A percentile compares a stretch with the other conserved stretches of the same genome.
Evolutionary conservation across 2,888 invertebrate species (phyloP).

Genomic region (Drosophila buzzatii): DNA sequence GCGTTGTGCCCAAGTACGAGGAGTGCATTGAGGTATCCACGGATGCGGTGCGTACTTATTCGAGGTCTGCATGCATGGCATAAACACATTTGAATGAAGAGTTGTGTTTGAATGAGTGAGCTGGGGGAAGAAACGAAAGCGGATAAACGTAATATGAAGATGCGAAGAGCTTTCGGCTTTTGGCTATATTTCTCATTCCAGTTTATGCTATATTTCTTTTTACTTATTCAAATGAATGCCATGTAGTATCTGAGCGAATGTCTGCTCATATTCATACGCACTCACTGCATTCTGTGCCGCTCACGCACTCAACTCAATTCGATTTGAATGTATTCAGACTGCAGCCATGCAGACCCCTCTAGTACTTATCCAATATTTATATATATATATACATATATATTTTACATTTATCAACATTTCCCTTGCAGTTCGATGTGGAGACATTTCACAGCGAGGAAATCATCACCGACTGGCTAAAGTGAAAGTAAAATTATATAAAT

Average conservation of each 20-base stretch:
- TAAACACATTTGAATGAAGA: neutral
- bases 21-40: conserved; percentile 57
- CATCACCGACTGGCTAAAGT: conserved; percentile 82
- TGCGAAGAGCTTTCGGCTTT: neutral
- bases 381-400: neutral
- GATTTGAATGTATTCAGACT: neutral
- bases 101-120: too few relatives aligned
- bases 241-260: too few relatives aligned
- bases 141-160: too few relatives aligned
- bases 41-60: conserved; percentile 69
- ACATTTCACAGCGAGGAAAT: conserved; percentile 83
- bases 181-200: neutral
- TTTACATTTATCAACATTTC: neutral
- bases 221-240: neutral
- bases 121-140: too few relatives aligned
- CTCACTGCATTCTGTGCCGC: neutral
- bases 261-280: neutral
- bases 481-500: neutral
- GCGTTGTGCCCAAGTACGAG: conserved; percentile 53
- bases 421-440: conserved; percentile 81
- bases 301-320: neutral
- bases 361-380: neutral
- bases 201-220: neutral
- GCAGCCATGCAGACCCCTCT: neutral
- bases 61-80: neutral